Conservation (phyloP, 2,113 vertebrate genomes). For the Hippocampus zosterae region DNA sequence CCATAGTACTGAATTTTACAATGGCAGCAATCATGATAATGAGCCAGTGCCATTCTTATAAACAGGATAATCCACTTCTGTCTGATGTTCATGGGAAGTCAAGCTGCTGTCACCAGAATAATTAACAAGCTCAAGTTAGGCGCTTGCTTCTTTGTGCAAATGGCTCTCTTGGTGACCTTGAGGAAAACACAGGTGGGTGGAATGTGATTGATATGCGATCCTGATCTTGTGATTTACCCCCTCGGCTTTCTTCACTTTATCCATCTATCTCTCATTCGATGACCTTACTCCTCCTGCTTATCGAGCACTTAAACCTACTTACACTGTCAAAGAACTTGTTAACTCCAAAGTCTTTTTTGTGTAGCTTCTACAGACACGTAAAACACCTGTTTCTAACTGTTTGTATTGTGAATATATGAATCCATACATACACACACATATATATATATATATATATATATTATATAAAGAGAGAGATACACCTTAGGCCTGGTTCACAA, state of each 20-base stretch:
- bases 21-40: slow-evolving; percentile 19
- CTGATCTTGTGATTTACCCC: slow-evolving; percentile 43
- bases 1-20: background rate
- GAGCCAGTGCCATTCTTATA: slow-evolving; percentile 34
- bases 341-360: background rate
- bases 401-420: background rate
- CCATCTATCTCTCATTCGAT: slow-evolving; percentile 35
- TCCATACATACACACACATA: too few species aligned
- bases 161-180: slow-evolving; percentile 53
- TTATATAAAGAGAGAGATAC: background rate
- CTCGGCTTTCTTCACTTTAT: slow-evolving; percentile 24
- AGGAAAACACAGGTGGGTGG: slow-evolving; percentile 44
- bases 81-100: slow-evolving; percentile 28
- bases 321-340: background rate
- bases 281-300: slow-evolving; percentile 25
- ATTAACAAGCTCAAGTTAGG: slow-evolving; percentile 46
- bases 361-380: background rate
- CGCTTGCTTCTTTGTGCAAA: slow-evolving; percentile 10
- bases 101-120: slow-evolving; percentile 33
- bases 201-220: slow-evolving; percentile 56
- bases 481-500: background rate
- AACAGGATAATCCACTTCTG: slow-evolving; percentile 26
- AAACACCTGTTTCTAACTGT: background rate
- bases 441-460: too few species aligned
- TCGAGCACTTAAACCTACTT: slow-evolving; percentile 8